Evolutionary conservation across 2,113 vertebrate genomes (phyloP).

Genomic region (Urocitellus parryii): DNA sequence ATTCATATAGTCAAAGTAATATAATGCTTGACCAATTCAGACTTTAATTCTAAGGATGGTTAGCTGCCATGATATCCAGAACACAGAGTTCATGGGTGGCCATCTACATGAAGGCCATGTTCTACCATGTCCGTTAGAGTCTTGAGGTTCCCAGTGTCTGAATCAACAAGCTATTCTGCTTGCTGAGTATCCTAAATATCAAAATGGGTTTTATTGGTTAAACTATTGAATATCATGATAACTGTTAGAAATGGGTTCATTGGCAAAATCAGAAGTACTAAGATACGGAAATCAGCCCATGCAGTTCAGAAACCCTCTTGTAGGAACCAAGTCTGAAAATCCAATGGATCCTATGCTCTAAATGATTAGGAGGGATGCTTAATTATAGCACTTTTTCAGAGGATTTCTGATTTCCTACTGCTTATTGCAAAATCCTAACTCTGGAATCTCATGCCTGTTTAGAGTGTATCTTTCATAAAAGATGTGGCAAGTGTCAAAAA

Average conservation of each 20-base stretch:
- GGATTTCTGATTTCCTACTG: neutral
- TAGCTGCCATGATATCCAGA: neutral
- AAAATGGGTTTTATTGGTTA: neutral
- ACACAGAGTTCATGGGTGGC: neutral
- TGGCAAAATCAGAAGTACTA: neutral
- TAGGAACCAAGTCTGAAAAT: slow-evolving; percentile 23
- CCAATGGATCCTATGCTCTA: neutral
- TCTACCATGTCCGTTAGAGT: neutral
- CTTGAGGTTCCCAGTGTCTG: neutral
- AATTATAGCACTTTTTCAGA: neutral
- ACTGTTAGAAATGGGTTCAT: neutral
- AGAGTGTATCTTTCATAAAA: slow-evolving; percentile 3
- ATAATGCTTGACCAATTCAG: neutral
- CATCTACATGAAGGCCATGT: neutral
- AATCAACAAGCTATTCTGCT: neutral
- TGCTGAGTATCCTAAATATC: neutral
- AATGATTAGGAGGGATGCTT: neutral
- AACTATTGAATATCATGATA: neutral
- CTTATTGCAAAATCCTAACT: neutral
- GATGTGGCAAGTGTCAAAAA: neutral
- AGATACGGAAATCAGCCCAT: neutral
- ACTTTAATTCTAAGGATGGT: slow-evolving; percentile 31
- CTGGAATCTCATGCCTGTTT: neutral
- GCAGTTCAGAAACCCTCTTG: neutral
- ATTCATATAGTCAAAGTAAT: slow-evolving; percentile 33